Base-by-base conservation (phyloP, 2,888 invertebrate genomes). In the Torymus auratus region DNA sequence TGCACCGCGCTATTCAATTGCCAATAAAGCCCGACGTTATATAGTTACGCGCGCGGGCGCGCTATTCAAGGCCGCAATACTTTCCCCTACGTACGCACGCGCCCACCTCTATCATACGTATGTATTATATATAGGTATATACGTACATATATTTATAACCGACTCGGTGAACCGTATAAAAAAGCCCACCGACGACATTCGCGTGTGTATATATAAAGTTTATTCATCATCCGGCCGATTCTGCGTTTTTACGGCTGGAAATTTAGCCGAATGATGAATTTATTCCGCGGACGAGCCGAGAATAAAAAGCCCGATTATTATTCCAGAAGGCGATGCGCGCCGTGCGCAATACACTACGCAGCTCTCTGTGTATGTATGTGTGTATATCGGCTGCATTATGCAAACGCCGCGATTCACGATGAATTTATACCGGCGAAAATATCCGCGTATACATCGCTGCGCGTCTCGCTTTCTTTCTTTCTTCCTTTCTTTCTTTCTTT, bases 261-360 rank as follows among this genome's bases (percentile, higher is more conserved):
- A 78, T 71, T 78, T 52, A 71, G 60, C 60, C 58, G 64, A 71
- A 71, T 60, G 78, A 78, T 15, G 55, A 67, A 78, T 78, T 68
- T 73, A 78, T 78, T 71, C 68, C 55, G 52, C 14, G 58, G 11
- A 41, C 15, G 14, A 12, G 56, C 7, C 17, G 11, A 0, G 60
- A 56, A 78, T 61, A 74, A 64, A 79, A 73, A 41, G 41, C 50
- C 52, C 64, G 69, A 79, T 79, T 74, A 65, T 78, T 79, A 73
- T 73, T 78, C 73, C 50, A 64, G 69, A 50, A 73, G 68, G 56
- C 56, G 62, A 79, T 79, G 56, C 55, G 56, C 55, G 56, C 61
- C 62, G 20, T 58, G 58, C 55, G 68, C 73, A 72, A 71, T 72
- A 58, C 52, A 71, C 68, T n/a, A n/a, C n/a, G n/a, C n/a, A n/a